These are phyloP conservation scores for Flabesymbios commensalis DNA, from an alignment of 2,888 invertebrate species.

Conservation along the genomic window DNA sequence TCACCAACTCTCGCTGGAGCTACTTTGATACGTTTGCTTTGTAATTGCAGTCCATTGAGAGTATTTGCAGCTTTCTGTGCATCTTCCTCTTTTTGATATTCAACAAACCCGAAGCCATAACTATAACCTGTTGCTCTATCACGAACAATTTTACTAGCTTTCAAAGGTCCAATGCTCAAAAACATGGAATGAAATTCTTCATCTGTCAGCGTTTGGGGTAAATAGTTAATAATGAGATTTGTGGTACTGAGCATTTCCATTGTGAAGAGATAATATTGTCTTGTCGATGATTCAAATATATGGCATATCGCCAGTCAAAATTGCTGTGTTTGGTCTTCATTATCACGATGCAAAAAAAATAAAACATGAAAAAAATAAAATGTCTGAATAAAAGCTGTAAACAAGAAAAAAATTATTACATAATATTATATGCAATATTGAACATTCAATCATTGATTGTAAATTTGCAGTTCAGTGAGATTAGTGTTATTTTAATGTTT, in stretches of 20 bases:
- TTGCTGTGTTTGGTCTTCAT: too few relatives aligned
- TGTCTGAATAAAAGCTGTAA: too few relatives aligned
- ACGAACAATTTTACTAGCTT: constrained; percentile 77
- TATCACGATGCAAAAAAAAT: too few relatives aligned
- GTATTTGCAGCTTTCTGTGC: constrained; percentile 83
- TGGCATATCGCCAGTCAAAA: too few relatives aligned
- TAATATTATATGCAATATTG: too few relatives aligned
- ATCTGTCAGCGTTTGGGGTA: constrained; percentile 93
- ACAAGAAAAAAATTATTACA: too few relatives aligned
- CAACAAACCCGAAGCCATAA: constrained; percentile 95
- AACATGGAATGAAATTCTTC: constrained; percentile 86
- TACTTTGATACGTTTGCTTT: constrained; percentile 91
- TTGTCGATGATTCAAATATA: too few relatives aligned
- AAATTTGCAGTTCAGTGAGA: too few relatives aligned
- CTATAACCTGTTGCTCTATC: constrained; percentile 81
- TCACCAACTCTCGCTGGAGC: constrained; percentile 91
- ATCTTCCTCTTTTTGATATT: constrained; percentile 83
- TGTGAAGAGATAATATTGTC: too few relatives aligned
- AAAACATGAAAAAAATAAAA: too few relatives aligned
- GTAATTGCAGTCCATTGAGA: constrained; percentile 84
- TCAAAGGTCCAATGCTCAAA: constrained; percentile 83
- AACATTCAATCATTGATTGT: too few relatives aligned
- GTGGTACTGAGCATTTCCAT: constrained; percentile 20
- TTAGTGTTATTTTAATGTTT: too few relatives aligned
- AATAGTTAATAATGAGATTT: constrained; percentile 92